A percentile compares a stretch with the other conserved stretches of the same genome.
Evolutionary conservation across 2,888 invertebrate species (phyloP).

Genomic region (Homarus gammarus): DNA sequence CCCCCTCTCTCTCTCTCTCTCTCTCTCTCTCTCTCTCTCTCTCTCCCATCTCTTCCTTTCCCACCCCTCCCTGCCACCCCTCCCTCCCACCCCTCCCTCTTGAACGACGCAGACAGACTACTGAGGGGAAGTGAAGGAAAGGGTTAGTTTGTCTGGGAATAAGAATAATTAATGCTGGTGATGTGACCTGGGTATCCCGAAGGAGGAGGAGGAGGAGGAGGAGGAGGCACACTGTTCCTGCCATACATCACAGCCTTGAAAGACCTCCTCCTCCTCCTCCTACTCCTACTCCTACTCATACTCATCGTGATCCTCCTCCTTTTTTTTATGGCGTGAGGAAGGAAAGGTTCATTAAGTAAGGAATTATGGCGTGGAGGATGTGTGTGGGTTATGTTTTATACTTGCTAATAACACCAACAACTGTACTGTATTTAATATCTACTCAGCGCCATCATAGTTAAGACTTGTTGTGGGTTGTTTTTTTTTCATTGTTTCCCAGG

Average conservation of each 20-base stretch:
- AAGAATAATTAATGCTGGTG: constrained; percentile 44
- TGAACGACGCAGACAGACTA: background rate
- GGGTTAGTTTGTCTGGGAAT: constrained; percentile 3
- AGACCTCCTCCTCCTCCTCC: background rate
- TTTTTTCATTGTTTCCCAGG: too few relatives aligned
- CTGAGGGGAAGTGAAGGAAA: constrained; percentile 11
- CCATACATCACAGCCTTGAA: background rate
- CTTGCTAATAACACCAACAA: too few relatives aligned
- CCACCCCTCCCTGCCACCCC: too few relatives aligned
- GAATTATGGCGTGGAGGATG: background rate
- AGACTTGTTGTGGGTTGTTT: too few relatives aligned
- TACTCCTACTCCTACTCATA: background rate
- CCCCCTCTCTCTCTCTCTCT: background rate
- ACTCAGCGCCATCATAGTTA: too few relatives aligned
- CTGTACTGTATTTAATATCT: too few relatives aligned
- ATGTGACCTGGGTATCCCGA: constrained; percentile 8
- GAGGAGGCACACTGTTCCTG: background rate
- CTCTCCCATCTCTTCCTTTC: background rate
- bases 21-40: background rate
- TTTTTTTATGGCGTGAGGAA: background rate
- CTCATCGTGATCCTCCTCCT: too few relatives aligned
- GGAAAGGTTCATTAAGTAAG: background rate
- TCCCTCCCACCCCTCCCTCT: background rate
- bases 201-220: background rate
- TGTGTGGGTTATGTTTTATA: too few relatives aligned